Conservation (phyloP, 2,888 invertebrate genomes). For the Acleris cristana region DNA sequence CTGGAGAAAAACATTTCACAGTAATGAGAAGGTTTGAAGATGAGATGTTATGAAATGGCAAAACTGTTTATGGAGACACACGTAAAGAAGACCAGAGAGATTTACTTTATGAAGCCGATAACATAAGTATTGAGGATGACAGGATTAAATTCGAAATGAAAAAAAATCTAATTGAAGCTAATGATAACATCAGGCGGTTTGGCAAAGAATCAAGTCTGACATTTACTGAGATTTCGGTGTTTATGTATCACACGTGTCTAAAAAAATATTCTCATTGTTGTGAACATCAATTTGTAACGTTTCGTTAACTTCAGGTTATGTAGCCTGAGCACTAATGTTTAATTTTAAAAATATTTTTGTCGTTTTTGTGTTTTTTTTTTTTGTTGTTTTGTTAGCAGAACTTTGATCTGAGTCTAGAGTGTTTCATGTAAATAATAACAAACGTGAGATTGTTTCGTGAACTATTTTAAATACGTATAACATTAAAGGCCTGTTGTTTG, state of each 20-base stretch:
- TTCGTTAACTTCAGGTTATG: not conserved
- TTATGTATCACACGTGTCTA: conserved; percentile 12
- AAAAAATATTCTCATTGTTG: not conserved
- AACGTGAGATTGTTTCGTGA: too few species aligned
- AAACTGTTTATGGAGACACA: too few species aligned
- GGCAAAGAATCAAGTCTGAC: conserved; percentile 11
- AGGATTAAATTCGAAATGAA: not conserved
- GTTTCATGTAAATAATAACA: too few species aligned
- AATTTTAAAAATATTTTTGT: too few species aligned
- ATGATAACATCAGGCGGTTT: conserved; percentile 6
- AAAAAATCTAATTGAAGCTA: not conserved
- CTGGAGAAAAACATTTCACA: conserved; percentile 10
- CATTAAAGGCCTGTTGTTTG: too few species aligned
- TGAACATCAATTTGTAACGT: not conserved
- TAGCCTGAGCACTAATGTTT: too few species aligned
- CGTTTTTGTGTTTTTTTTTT: too few species aligned
- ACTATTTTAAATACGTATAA: too few species aligned
- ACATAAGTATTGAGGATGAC: not conserved
- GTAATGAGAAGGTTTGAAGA: not conserved
- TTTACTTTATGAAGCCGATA: not conserved
- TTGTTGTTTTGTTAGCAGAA: too few species aligned
- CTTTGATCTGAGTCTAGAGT: too few species aligned
- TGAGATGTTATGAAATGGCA: not conserved
- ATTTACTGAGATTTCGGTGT: conserved; percentile 3
- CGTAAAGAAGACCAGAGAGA: too few species aligned